Evolutionary conservation across 2,797 vertebrate genomes (phyloP), one percentile per base, ranked within the genome.

Genomic region (Poecilia gillii): DNA sequence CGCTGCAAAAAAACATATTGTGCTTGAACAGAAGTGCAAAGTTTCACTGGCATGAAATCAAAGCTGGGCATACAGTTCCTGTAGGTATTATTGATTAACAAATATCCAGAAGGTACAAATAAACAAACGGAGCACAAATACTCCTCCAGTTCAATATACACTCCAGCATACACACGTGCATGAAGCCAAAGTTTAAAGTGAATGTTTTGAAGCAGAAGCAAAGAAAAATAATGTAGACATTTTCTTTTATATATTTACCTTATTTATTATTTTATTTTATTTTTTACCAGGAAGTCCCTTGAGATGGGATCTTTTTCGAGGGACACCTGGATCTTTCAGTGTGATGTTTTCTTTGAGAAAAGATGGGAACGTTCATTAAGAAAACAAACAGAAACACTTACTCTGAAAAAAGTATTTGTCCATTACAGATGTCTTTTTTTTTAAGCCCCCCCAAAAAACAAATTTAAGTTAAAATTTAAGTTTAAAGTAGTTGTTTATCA

Each of bases 1-100:
- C 33, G 51, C 49, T 20, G 75, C 76, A 16, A 77, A 57, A 57
- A 57, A 83, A 18, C 80, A 71, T 64, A 64, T 59, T 28, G 74
- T 79, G 28, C 77, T 47, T 28, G 49, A 72, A 77, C 62, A 76
- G 57, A 68, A 73, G 75, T 39, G 72, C 43, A 55, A 59, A 41
- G 28, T 47, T 68, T 59, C 47, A 43, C 57, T 9, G n/a, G 59
- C 68, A 76, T 81, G 72, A 31, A 53, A 53, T 43, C 2, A 74
- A 78, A 79, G n/a, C 20, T 28, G 36, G 14, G 36, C 39, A 72
- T 74, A 77, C 59, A 81, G 0, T 73, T 53, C 64, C 43, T 45
- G 36, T 12, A 20, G 74, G 53, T 33, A 33, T 33, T 33, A 33
- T 33, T 33, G 33, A 33, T 33, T 33, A 33, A 33, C 33, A 33